Conservation (phyloP, 2,797 vertebrate genomes). For the Pempheris klunzingeri region DNA sequence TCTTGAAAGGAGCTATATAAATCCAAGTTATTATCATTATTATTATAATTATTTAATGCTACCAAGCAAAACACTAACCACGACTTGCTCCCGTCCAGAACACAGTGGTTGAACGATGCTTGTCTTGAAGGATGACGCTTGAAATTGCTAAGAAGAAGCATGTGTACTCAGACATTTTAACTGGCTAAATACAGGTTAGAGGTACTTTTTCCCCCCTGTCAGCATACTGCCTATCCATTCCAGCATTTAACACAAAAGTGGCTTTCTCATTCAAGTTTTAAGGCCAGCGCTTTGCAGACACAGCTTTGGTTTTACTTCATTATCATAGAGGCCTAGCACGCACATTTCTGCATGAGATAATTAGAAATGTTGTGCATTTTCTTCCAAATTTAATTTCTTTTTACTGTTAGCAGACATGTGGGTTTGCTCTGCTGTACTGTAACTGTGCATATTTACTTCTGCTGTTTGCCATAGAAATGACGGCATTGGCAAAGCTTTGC, state of each 20-base stretch:
- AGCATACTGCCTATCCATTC: conserved; percentile 28
- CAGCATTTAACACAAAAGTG: conserved; percentile 21
- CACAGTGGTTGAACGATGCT: conserved; percentile 3
- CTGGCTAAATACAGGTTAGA: conserved; percentile 46
- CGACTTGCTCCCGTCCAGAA: background rate
- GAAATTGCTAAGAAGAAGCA: conserved; percentile 4
- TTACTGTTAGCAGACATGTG: background rate
- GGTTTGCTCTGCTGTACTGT: background rate
- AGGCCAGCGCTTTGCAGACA: background rate
- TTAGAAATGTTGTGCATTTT: conserved; percentile 8
- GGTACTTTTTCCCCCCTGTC: conserved; percentile 10
- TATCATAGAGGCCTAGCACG: background rate
- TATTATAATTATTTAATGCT: too few relatives aligned
- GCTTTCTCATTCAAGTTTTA: conserved; percentile 2
- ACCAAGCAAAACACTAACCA: background rate
- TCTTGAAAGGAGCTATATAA: too few relatives aligned
- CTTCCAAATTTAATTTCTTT: background rate
- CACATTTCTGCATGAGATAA: background rate
- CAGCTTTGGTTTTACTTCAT: background rate
- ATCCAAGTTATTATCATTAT: too few relatives aligned
- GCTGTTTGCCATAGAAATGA: conserved; percentile 9
- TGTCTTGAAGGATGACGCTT: conserved; percentile 13
- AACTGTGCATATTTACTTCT: conserved; percentile 16
- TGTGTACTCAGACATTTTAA: conserved; percentile 31
- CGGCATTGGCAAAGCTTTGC: background rate